Conservation (phyloP, 2,888 invertebrate species). For the Tipula helvola region DNA sequence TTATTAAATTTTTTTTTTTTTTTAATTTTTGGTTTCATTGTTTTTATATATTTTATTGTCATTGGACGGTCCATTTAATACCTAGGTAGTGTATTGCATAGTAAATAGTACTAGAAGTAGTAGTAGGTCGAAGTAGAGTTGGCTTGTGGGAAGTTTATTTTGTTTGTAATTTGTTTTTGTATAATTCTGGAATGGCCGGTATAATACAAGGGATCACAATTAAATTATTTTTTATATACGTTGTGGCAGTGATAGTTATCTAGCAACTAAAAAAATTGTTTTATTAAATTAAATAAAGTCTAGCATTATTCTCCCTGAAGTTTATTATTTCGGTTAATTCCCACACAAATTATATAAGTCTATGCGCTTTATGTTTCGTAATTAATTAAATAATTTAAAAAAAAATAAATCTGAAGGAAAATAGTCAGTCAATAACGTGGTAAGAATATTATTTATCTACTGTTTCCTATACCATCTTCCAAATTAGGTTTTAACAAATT, state of each 20-base stretch:
- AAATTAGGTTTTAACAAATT: not conserved
- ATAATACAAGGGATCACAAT: not conserved
- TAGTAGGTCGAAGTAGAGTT: not conserved
- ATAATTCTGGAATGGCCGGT: not conserved
- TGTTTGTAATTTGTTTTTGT: not conserved
- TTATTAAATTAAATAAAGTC: not conserved
- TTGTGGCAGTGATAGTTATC: not conserved
- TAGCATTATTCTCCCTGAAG: not conserved
- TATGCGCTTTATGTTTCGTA: not conserved
- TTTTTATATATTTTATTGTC: slow-evolving; percentile 6
- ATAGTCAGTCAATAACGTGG: too few relatives aligned
- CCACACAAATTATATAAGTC: not conserved
- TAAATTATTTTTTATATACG: not conserved
- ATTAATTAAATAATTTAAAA: not conserved
- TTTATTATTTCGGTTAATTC: not conserved
- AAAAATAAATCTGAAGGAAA: not conserved
- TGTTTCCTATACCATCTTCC: not conserved
- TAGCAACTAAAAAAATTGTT: not conserved
- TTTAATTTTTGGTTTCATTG: not conserved
- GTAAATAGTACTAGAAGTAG: not conserved
- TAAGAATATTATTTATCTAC: too few relatives aligned
- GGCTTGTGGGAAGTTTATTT: not conserved
- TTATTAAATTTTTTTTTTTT: not conserved
- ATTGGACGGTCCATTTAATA: slow-evolving; percentile 5
- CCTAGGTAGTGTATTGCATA: slow-evolving; percentile 4